phyloP scores from a whole-genome alignment of 1,140 invertebrate species.

The Papilio aristodemus region DNA sequence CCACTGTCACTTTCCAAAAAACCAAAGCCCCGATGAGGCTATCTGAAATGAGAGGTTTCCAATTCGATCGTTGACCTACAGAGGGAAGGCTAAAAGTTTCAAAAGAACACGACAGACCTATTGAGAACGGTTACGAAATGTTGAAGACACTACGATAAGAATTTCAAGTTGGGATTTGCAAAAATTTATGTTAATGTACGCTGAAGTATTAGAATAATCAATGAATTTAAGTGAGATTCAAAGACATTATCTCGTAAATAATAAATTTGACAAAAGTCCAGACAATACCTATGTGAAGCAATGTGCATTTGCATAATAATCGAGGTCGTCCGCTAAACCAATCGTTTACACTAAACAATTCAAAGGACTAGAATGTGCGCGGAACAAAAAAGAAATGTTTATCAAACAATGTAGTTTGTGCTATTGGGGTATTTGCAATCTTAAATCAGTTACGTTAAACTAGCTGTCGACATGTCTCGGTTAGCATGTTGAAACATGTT shows the following conservation, averaged over 20 bases:
- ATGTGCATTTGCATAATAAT: slow-evolving; percentile 21
- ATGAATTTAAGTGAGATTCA: slow-evolving; percentile 1
- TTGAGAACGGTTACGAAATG: slow-evolving; percentile 22
- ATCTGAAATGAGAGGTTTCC: slow-evolving; percentile 79
- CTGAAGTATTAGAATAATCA: slow-evolving; percentile 3
- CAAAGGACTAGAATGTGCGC: slow-evolving; percentile 30
- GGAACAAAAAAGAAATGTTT: slow-evolving; percentile 29
- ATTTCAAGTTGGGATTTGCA: not conserved
- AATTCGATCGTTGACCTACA: slow-evolving; percentile 76
- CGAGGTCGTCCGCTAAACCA: slow-evolving; percentile 11
- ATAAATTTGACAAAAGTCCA: slow-evolving; percentile 11
- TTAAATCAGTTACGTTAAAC: slow-evolving; percentile 9
- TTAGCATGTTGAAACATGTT: slow-evolving; percentile 5
- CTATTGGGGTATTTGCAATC: slow-evolving; percentile 21
- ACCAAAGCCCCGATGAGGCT: slow-evolving; percentile 74
- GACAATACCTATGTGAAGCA: slow-evolving; percentile 14
- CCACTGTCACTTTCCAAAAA: slow-evolving; percentile 67
- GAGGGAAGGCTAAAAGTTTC: slow-evolving; percentile 37
- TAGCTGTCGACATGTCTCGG: not conserved
- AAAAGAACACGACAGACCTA: slow-evolving; percentile 24
- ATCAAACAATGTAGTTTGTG: slow-evolving; percentile 26
- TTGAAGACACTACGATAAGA: slow-evolving; percentile 25
- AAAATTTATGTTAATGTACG: slow-evolving; percentile 4
- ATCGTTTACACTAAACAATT: slow-evolving; percentile 16
- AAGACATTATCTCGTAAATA: slow-evolving; percentile 7